Base-by-base conservation (phyloP, 1,140 invertebrate genomes). In the Daktulosphaira vitifoliae region DNA sequence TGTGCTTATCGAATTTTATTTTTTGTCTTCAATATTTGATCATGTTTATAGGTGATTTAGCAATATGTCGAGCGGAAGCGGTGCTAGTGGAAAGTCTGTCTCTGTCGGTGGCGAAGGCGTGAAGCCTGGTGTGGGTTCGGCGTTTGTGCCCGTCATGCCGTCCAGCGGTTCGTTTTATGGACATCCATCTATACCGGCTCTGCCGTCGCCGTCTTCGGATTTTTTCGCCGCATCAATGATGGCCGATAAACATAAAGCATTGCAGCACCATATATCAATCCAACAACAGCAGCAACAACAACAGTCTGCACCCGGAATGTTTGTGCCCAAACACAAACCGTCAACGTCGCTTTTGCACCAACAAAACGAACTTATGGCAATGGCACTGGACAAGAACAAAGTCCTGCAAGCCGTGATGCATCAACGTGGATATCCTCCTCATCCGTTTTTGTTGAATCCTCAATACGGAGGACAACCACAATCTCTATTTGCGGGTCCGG, bases 91-190 rank as follows among this genome's bases (percentile, higher is more conserved):
- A 22, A 62, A 62, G 42, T 48, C 56, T 39, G 56, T 39, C 44
- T 62, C 56, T n/a, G 56, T 62, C 56, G 56, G 56, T 39, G 56
- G 56, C 25, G 56, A 62, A 16, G 56, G 56, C 42, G 56, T 62
- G 1, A 62, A 62, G 56, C 56, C 56, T 2, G 56, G 56, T 39
- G 56, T 62, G 25, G 49, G 46, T 20, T 66, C 66, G 16, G 66
- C 66, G 11, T 66, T 66, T 33, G 53, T 59, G 16, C 66, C 66
- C 29, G 66, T 66, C 39, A 56, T 66, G 44, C 66, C 66, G 22
- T 65, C 59, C 25, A 38, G 66, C 56, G 56, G 56, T n/a, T 62
- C 56, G 39, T 62, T 62, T n/a, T 62, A 62, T 16, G 56, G 56
- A 6, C 56, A 62, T 6, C 56, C 56, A 39, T 62, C 56, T 16